Conservation (phyloP, 2,797 vertebrate genomes). For the Centroberyx gerrardi region DNA sequence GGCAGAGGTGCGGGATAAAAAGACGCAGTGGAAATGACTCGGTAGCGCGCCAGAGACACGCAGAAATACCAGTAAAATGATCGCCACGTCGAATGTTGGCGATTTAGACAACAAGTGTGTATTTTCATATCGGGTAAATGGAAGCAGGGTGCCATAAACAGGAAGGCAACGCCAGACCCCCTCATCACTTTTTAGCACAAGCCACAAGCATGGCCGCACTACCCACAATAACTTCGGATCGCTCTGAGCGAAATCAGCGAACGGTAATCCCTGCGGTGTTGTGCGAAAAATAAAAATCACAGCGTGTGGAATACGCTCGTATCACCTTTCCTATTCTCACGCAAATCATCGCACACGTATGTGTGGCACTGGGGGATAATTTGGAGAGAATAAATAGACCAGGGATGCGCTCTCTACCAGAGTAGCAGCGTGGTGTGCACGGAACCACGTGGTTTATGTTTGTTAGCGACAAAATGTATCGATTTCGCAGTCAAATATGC, state of each 20-base stretch:
- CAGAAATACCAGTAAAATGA: constrained; percentile 21
- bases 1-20: constrained; percentile 80
- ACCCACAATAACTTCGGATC: constrained; percentile 84
- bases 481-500: constrained; percentile 72
- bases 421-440: constrained; percentile 89
- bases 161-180: constrained; percentile 72
- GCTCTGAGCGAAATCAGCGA: constrained; percentile 50
- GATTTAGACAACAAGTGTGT: not conserved
- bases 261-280: not conserved
- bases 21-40: constrained; percentile 80
- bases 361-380: constrained; percentile 28
- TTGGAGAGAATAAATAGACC: constrained; percentile 59
- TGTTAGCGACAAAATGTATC: constrained; percentile 87
- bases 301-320: not conserved
- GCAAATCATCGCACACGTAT: constrained; percentile 24
- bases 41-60: constrained; percentile 9
- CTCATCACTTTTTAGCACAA: constrained; percentile 69
- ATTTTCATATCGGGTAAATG: constrained; percentile 4
- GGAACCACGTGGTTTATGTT: constrained; percentile 96
- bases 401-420: constrained; percentile 67
- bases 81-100: not conserved
- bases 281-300: constrained; percentile 13
- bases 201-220: constrained; percentile 91
- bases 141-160: constrained; percentile 41
- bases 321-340: not conserved